Evolutionary conservation across 2,797 vertebrate genomes (phyloP), one percentile per base, ranked within the genome.

Genomic region (Adrianichthys oophorus): DNA sequence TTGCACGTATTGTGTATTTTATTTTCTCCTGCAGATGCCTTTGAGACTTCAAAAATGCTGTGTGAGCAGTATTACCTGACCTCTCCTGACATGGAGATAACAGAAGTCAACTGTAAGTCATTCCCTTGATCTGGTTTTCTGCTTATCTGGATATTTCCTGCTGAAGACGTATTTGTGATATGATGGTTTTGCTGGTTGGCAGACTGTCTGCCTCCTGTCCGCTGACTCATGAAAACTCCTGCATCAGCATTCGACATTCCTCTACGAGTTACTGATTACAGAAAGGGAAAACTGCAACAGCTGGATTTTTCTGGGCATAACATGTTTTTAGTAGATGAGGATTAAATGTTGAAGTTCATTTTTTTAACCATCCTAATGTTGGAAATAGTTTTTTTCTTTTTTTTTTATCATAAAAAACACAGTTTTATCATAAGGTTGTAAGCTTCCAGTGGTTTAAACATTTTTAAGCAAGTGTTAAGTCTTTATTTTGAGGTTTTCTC

Each of bases 31-130:
- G 32, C 78, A 99, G 98, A 99, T 88, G 97, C 98, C 24, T 98
- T 92, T 66, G 94, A 96, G 74, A 94, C 92, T 23, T 87, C 98
- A 41, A 96, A 92, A 84, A 86, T 98, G 96, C 91, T 99, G 57
- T 99, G 98, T 89, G 97, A 99, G 82, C 97, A 98, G 86, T 98
- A 99, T 89, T 99, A 99, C 68, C 89, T 99, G 70, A 93, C 93
- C 16, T 97, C 96, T 52, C 98, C 98, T 24, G 95, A 98, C 50
- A 84, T 99, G 89, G 91, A 94, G 65, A 92, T 99, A 76, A 94
- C 74, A 53, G 85, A 97, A 90, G 87, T 97, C 56, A 98, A 98
- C 40, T 93, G 98, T 99, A 89, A 94, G 95, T 79, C 40, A 17
- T 58, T 4, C 15, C 50, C 50, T 53, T 23, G 37, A 26, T 3